phyloP scores from a whole-genome alignment of 2,888 invertebrate genomes.

The Aradus depressus region DNA sequence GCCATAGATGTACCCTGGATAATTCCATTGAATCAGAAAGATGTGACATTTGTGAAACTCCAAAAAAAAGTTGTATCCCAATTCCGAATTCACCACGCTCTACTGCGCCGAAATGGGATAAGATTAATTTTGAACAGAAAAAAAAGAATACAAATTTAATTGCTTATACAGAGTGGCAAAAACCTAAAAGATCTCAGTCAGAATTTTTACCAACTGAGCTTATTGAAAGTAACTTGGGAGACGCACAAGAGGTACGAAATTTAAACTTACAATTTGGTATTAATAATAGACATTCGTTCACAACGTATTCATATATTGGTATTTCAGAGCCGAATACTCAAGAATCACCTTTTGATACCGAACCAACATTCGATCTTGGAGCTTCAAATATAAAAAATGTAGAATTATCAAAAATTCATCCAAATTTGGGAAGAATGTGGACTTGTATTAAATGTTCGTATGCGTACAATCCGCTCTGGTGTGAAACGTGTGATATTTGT shows the following conservation, averaged over 20 bases:
- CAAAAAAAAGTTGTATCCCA: conserved; percentile 38
- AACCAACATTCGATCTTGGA: background rate
- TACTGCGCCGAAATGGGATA: conserved; percentile 41
- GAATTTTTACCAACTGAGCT: conserved; percentile 37
- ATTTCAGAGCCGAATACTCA: conserved; percentile 32
- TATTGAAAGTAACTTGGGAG: conserved; percentile 20
- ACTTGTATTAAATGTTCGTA: conserved; percentile 80
- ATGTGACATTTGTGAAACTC: conserved; percentile 66
- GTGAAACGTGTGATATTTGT: conserved; percentile 71
- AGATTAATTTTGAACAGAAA: conserved; percentile 32
- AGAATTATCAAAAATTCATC: conserved; percentile 22
- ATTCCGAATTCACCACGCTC: conserved; percentile 36
- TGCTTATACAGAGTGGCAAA: conserved; percentile 35
- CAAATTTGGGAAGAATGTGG: conserved; percentile 53
- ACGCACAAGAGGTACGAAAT: conserved; percentile 32
- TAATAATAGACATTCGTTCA: conserved; percentile 24
- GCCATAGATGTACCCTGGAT: conserved; percentile 54
- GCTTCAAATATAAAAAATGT: conserved; percentile 30
- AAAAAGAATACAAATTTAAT: conserved; percentile 7
- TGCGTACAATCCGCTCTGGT: conserved; percentile 73
- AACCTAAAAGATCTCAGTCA: conserved; percentile 42
- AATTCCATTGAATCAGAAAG: conserved; percentile 53
- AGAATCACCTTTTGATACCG: background rate
- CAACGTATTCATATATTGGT: conserved; percentile 35
- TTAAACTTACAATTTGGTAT: conserved; percentile 37